These are phyloP conservation scores for Rhynchopsitta pachyrhyncha DNA, from an alignment of 2,113 vertebrate genomes.

Conservation along the genomic window DNA sequence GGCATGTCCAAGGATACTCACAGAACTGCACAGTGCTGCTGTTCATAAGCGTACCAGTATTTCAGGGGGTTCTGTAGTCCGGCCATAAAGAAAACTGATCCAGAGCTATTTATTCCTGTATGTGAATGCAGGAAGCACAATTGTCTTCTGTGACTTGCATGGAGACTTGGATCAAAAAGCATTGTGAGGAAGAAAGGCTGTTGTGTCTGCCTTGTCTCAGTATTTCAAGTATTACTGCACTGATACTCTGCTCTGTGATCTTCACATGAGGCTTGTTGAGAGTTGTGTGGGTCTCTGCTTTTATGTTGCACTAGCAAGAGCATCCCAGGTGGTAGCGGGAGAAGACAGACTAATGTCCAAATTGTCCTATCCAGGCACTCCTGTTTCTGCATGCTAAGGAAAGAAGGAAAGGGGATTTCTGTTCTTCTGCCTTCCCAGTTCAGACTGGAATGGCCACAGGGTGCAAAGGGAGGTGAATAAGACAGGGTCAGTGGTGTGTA, in stretches of 20 bases:
- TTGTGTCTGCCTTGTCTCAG: slow-evolving; percentile 31
- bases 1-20: neutral
- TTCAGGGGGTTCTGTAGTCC: slow-evolving; percentile 68
- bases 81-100: slow-evolving; percentile 58
- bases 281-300: slow-evolving; percentile 45
- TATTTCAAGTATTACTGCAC: slow-evolving; percentile 58
- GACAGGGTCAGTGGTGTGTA: slow-evolving; percentile 4
- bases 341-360: neutral
- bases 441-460: neutral
- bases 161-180: slow-evolving; percentile 29
- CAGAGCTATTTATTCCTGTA: slow-evolving; percentile 65
- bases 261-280: slow-evolving; percentile 19
- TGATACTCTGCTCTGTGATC: slow-evolving; percentile 61
- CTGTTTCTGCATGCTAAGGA: neutral
- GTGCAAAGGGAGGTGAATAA: neutral
- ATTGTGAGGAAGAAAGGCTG: slow-evolving; percentile 12
- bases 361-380: neutral
- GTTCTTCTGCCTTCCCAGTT: neutral
- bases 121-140: slow-evolving; percentile 57
- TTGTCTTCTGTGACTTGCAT: slow-evolving; percentile 33
- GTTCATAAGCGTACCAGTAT: slow-evolving; percentile 59
- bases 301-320: slow-evolving; percentile 36
- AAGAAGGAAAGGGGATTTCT: neutral
- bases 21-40: slow-evolving; percentile 57
- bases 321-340: neutral